Evolutionary conservation across 2,797 vertebrate genomes (phyloP).

Genomic region (Pterois miles): DNA sequence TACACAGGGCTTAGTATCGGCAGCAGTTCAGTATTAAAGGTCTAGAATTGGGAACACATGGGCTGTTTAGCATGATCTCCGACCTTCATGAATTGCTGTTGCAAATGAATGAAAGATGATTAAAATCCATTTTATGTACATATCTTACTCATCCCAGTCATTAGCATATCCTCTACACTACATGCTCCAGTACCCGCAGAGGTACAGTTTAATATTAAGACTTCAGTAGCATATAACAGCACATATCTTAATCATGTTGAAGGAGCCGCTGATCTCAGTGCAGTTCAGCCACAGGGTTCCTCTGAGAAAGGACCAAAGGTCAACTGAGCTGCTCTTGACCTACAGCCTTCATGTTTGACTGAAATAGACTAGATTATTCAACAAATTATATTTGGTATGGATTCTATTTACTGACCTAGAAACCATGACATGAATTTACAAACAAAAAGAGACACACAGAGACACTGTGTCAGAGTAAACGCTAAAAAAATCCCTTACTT

Average conservation of each 20-base stretch:
- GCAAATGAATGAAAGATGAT: constrained; percentile 10
- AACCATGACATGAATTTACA: not conserved
- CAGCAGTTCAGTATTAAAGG: not conserved
- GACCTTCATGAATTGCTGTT: not conserved
- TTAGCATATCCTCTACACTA: not conserved
- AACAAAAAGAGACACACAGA: constrained; percentile 2
- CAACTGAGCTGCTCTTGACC: constrained; percentile 39
- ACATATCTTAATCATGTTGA: constrained; percentile 32
- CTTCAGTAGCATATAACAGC: constrained; percentile 6
- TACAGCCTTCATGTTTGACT: constrained; percentile 11
- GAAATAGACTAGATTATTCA: constrained; percentile 8
- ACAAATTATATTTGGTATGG: not conserved
- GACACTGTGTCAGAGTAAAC: not conserved
- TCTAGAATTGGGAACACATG: not conserved
- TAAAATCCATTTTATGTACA: not conserved
- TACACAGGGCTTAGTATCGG: not conserved
- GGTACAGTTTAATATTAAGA: constrained; percentile 8
- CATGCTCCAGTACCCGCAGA: not conserved
- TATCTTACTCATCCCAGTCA: not conserved
- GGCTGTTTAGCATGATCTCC: not conserved
- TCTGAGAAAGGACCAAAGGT: constrained; percentile 40
- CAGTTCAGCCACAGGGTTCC: constrained; percentile 27
- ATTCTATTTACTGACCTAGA: constrained; percentile 4
- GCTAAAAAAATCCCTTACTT: constrained; percentile 19
- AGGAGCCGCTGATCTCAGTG: constrained; percentile 27